Evolutionary conservation across 2,888 invertebrate species (phyloP).

Genomic region (Phragmatobia fuliginosa): DNA sequence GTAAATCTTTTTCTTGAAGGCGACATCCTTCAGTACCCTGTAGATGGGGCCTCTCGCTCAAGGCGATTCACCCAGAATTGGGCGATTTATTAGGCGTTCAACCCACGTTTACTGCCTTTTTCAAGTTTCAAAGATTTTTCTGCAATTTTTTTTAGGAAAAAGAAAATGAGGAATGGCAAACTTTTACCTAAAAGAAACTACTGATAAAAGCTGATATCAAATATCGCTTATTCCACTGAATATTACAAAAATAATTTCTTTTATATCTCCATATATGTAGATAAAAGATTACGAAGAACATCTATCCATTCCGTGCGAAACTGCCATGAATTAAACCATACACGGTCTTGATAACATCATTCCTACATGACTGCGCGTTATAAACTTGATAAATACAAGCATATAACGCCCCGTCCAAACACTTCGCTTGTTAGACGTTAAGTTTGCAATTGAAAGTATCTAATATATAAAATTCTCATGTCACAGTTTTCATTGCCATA

Average conservation of each 20-base stretch:
- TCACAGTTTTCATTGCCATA: no score
- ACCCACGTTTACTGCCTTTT: no score
- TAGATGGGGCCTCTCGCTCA: no score
- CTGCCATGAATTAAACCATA: conserved; percentile 60
- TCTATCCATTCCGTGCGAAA: conserved; percentile 58
- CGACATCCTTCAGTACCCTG: no score
- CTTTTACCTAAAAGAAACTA: neutral
- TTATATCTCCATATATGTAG: neutral
- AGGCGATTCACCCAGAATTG: no score
- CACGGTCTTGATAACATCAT: conserved; percentile 24
- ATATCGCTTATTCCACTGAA: neutral
- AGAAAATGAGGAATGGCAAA: neutral
- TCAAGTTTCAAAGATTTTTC: no score
- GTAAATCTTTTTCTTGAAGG: no score
- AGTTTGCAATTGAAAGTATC: neutral
- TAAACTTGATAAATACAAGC: conserved; percentile 8
- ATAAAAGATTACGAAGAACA: conserved; percentile 13
- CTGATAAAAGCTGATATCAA: neutral
- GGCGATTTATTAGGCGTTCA: no score
- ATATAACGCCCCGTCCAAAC: no score
- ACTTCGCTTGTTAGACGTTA: neutral
- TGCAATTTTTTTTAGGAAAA: neutral
- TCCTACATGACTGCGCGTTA: conserved; percentile 22
- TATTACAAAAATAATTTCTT: neutral
- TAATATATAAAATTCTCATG: no score